Conservation (phyloP, 2,888 invertebrate genomes). For the Dolomedes plantarius region DNA sequence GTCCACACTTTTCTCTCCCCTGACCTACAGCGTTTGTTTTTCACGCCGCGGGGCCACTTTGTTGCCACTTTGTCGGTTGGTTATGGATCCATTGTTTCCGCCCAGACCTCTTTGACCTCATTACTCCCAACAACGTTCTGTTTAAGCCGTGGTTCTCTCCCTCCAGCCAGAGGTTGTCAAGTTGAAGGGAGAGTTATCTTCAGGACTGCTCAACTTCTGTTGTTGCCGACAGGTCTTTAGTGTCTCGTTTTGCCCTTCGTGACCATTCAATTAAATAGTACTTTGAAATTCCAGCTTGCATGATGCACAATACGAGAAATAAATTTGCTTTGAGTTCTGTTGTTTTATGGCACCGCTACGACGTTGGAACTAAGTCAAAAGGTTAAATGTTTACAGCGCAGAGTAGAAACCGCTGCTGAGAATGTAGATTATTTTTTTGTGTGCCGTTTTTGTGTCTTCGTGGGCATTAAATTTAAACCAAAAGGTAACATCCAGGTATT, state of each 20-base stretch:
- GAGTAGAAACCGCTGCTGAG: too few species aligned
- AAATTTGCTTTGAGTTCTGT: too few species aligned
- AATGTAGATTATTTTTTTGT: too few species aligned
- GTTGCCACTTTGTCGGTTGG: not conserved
- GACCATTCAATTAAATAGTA: not conserved
- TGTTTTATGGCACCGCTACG: too few species aligned
- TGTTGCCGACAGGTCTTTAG: not conserved
- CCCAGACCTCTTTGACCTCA: not conserved
- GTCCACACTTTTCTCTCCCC: slow-evolving; percentile 46
- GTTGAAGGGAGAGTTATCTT: not conserved
- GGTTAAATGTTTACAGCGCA: too few species aligned
- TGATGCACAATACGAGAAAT: too few species aligned
- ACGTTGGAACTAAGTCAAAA: too few species aligned
- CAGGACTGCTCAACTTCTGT: too few species aligned
- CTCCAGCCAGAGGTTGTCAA: not conserved
- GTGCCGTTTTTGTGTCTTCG: too few species aligned
- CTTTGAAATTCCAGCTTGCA: too few species aligned
- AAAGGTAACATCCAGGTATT: too few species aligned
- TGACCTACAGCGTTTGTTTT: slow-evolving; percentile 20
- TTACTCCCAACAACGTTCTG: not conserved
- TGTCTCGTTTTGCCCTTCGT: not conserved
- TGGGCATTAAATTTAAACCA: too few species aligned
- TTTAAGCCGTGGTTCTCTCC: not conserved
- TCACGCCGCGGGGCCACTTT: not conserved
- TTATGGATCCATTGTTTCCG: slow-evolving; percentile 5